Evolutionary conservation across 2,797 vertebrate species (phyloP).

Genomic region (Anabacerthia variegaticeps): DNA sequence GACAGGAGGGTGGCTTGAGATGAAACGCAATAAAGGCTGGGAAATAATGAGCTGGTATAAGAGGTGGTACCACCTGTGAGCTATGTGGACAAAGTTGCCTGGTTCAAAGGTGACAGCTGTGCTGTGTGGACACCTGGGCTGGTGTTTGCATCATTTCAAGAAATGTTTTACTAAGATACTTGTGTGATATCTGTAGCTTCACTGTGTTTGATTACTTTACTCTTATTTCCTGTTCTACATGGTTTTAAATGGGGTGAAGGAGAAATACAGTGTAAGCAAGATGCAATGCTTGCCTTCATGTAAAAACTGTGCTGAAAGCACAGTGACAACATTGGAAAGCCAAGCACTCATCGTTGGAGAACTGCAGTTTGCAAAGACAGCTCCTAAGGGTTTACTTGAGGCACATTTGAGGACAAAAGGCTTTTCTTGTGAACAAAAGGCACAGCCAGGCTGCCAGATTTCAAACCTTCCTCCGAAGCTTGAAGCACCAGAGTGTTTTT

Average conservation of each 20-base stretch:
- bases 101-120: not conserved
- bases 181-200: not conserved
- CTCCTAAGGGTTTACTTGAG: not conserved
- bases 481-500: not conserved
- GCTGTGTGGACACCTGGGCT: not conserved
- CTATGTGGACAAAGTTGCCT: not conserved
- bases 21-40: not conserved
- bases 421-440: not conserved
- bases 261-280: not conserved
- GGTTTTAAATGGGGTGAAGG: not conserved
- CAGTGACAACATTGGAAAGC: not conserved
- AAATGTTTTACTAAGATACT: not conserved
- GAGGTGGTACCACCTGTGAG: accelerated
- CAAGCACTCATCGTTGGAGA: not conserved
- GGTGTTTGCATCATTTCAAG: not conserved
- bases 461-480: not conserved
- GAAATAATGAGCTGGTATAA: not conserved
- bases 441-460: not conserved
- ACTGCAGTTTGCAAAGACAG: not conserved
- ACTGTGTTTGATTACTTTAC: not conserved
- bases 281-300: not conserved
- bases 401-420: not conserved
- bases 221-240: not conserved
- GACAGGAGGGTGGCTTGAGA: accelerated
- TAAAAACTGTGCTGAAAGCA: not conserved